Percentiles rank a stretch among this genome's conserved stretches.
These are phyloP conservation scores for Ageneiosus marmoratus DNA, from an alignment of 2,113 vertebrate species.

Conservation along the genomic window DNA sequence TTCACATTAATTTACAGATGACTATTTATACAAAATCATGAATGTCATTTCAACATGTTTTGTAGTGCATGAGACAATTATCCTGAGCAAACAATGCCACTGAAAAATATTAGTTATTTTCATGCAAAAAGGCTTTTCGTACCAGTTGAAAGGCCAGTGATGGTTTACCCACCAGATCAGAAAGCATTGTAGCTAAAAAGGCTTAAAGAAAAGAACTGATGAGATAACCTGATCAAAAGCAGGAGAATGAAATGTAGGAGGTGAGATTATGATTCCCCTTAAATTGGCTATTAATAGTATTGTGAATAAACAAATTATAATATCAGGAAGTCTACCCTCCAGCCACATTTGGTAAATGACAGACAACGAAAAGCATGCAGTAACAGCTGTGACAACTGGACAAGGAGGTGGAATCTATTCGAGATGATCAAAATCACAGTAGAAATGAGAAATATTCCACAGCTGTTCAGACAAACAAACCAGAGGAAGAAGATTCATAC, in stretches of 20 bases:
- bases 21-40: background rate
- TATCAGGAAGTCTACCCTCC: conserved; percentile 60
- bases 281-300: conserved; percentile 61
- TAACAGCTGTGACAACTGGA: background rate
- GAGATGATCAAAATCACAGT: conserved; percentile 7
- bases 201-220: conserved; percentile 10
- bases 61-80: background rate
- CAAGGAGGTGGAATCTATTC: conserved; percentile 9
- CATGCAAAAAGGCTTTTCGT: background rate
- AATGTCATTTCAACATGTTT: background rate
- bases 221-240: conserved; percentile 47
- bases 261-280: conserved; percentile 48
- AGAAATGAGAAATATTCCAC: background rate
- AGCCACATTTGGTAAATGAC: conserved; percentile 45
- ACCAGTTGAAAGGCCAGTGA: conserved; percentile 38
- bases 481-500: background rate
- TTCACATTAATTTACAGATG: background rate
- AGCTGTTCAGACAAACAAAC: background rate
- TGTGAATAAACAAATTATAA: conserved; percentile 67
- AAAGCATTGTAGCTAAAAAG: background rate
- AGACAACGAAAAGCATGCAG: conserved; percentile 27
- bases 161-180: background rate
- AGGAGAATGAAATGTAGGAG: conserved; percentile 38
- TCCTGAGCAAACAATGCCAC: background rate
- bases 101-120: background rate